Percentiles rank a stretch among this genome's conserved stretches.
phyloP scores from a whole-genome alignment of 2,113 vertebrate genomes.

The Baryphthengus martii region DNA sequence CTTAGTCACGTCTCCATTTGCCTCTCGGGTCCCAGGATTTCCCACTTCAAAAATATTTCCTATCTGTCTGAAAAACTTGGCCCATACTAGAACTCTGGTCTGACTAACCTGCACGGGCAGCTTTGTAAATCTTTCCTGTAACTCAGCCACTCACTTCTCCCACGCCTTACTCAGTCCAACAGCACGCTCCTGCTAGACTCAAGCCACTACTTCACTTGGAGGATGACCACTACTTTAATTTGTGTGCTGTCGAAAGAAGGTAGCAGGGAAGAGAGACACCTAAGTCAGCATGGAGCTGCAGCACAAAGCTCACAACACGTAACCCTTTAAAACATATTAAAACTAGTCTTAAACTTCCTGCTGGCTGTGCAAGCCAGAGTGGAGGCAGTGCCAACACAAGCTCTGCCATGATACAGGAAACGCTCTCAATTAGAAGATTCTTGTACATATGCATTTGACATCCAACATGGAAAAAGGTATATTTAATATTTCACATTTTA shows the following conservation, averaged over 20 bases:
- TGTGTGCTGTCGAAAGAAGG: not conserved
- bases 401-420: not conserved
- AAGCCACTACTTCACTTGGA: fast-evolving
- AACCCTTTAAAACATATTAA: not conserved
- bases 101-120: not conserved
- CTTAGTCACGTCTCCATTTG: not conserved
- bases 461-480: not conserved
- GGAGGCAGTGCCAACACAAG: not conserved
- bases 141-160: not conserved
- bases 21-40: not conserved
- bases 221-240: not conserved
- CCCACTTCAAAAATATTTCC: not conserved
- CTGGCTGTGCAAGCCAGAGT: not conserved
- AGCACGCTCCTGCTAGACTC: fast-evolving
- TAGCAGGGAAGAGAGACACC: not conserved
- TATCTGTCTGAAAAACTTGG: not conserved
- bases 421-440: not conserved
- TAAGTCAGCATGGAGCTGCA: fast-evolving
- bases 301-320: not conserved
- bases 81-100: not conserved
- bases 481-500: not conserved
- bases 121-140: not conserved
- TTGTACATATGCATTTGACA: not conserved
- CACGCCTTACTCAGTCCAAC: fast-evolving
- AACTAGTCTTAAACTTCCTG: not conserved